phyloP scores from a whole-genome alignment of 37 sponge, comb jelly and placozoan species.

The Haliclona indistincta region DNA sequence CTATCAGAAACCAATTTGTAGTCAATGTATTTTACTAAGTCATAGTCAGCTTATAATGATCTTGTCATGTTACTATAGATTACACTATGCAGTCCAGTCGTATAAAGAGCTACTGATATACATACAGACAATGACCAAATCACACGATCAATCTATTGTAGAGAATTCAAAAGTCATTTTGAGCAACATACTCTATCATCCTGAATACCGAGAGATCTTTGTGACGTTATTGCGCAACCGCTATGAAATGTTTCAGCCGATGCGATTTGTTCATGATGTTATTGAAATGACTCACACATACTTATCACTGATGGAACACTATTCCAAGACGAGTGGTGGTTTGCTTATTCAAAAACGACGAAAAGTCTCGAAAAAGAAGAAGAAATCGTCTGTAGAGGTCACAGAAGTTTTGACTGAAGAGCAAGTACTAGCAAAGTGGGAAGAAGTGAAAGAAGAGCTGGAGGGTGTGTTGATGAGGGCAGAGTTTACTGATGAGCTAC shows the following conservation, averaged over 20 bases:
- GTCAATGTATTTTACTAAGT: too few relatives aligned
- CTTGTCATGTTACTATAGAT: constrained; percentile 43
- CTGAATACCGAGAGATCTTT: constrained; percentile 90
- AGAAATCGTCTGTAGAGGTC: neutral
- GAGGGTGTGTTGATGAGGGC: constrained; percentile 3
- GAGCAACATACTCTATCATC: constrained; percentile 88
- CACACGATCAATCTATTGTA: constrained; percentile 43
- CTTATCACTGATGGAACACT: constrained; percentile 72
- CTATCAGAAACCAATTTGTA: too few relatives aligned
- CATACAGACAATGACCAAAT: constrained; percentile 65
- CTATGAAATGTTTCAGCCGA: constrained; percentile 58
- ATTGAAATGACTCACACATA: constrained; percentile 81
- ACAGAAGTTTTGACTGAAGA: constrained; percentile 27
- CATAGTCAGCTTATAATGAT: too few relatives aligned
- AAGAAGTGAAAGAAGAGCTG: constrained; percentile 43
- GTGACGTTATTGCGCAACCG: constrained; percentile 73
- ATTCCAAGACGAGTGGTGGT: constrained; percentile 27
- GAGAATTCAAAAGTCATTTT: constrained; percentile 88
- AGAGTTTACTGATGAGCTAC: constrained; percentile 16
- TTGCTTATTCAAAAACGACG: constrained; percentile 68
- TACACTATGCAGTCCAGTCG: constrained; percentile 84
- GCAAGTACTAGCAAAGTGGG: constrained; percentile 67
- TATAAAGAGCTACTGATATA: constrained; percentile 81
- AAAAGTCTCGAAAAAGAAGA: constrained; percentile 17
- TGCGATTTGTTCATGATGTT: constrained; percentile 56